These are phyloP conservation scores for Cyprinodon tularosa DNA, from an alignment of 2,113 vertebrate species.

Conservation along the genomic window DNA sequence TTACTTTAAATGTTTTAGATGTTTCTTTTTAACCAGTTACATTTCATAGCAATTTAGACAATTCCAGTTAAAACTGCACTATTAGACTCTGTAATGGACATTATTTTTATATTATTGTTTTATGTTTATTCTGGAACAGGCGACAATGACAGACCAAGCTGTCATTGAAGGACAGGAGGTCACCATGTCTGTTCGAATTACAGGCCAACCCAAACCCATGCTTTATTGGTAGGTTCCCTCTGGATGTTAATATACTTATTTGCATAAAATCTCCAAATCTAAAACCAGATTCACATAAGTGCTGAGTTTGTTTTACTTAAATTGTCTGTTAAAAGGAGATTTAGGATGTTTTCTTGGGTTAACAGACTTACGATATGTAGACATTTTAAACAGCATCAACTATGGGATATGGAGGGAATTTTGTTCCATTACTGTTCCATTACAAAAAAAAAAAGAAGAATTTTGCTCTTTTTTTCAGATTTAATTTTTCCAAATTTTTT, in stretches of 20 bases:
- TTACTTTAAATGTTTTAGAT: background rate
- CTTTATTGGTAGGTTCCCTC: slow-evolving; percentile 90
- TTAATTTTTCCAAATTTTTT: too few species aligned
- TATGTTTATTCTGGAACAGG: slow-evolving; percentile 74
- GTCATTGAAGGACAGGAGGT: slow-evolving; percentile 94
- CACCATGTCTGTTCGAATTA: slow-evolving; percentile 87
- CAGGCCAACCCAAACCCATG: slow-evolving; percentile 94
- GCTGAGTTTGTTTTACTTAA: slow-evolving; percentile 13
- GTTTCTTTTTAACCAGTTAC: slow-evolving; percentile 1
- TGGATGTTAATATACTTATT: slow-evolving; percentile 5
- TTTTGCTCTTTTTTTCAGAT: too few species aligned
- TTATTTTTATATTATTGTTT: slow-evolving; percentile 21
- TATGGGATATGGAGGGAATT: too few species aligned
- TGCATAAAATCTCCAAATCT: background rate
- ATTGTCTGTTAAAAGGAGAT: slow-evolving; percentile 19
- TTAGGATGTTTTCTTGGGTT: slow-evolving; percentile 12
- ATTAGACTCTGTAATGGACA: background rate
- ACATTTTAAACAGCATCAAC: background rate
- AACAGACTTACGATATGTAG: background rate
- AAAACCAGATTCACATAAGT: background rate
- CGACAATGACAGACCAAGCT: slow-evolving; percentile 85
- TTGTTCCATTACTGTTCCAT: too few species aligned
- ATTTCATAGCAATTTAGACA: slow-evolving; percentile 1
- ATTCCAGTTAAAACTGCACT: too few species aligned
- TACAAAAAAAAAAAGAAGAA: too few species aligned